Percentiles rank a stretch among this genome's conserved stretches.
phyloP scores from a whole-genome alignment of 2,113 vertebrate species.

The Chunga burmeisteri region DNA sequence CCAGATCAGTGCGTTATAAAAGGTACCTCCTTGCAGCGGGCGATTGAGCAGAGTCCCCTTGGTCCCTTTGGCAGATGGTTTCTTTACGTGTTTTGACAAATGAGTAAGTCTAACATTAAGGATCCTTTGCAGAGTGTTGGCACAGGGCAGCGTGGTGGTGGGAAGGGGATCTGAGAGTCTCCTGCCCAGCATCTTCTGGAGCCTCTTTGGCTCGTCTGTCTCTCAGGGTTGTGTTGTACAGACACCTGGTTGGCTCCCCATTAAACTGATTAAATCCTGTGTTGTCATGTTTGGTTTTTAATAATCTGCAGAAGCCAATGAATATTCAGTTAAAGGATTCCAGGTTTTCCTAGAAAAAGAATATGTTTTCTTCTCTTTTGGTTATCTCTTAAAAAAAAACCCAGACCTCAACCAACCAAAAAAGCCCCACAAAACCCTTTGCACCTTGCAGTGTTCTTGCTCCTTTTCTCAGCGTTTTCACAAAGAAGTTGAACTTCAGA shows the following conservation, averaged over 20 bases:
- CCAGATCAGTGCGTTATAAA: too few species aligned
- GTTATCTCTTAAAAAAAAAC: neutral
- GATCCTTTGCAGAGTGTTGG: too few species aligned
- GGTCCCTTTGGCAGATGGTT: neutral
- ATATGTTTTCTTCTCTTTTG: neutral
- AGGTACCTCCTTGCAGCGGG: neutral
- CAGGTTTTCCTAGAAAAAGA: neutral
- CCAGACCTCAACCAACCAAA: neutral
- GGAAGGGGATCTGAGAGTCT: neutral
- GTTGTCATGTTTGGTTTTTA: neutral
- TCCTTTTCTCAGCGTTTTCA: neutral
- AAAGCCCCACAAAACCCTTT: neutral
- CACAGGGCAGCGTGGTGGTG: accelerated
- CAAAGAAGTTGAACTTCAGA: neutral
- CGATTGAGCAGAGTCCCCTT: neutral
- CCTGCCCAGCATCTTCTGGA: neutral
- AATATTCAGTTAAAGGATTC: neutral
- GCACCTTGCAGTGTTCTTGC: neutral
- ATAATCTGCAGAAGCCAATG: neutral
- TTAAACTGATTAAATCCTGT: neutral
- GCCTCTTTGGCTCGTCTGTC: neutral
- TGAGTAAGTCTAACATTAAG: neutral
- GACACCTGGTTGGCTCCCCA: neutral
- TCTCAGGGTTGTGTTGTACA: too few species aligned
- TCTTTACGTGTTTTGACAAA: neutral